Evolutionary conservation across 2,113 vertebrate genomes (phyloP).

Genomic region (Elgaria multicarinata): DNA sequence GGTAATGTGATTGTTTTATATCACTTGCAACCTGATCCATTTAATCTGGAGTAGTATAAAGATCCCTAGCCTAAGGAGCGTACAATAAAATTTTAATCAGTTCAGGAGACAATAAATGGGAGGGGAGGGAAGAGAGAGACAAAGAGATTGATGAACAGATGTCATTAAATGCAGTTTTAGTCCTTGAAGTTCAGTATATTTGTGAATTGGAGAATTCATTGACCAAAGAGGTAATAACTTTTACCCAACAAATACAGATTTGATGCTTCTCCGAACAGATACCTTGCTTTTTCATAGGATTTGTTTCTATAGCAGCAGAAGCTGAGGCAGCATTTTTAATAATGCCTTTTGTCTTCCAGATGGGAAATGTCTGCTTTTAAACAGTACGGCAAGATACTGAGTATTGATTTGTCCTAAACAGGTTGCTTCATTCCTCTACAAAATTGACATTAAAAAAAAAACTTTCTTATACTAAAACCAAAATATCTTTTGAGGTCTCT

Average conservation of each 20-base stretch:
- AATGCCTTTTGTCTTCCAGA: slow-evolving; percentile 49
- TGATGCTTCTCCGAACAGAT: not conserved
- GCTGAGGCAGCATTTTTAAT: not conserved
- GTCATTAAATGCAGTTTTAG: not conserved
- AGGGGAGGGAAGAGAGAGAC: not conserved
- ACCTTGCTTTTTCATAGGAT: not conserved
- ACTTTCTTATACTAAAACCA: not conserved
- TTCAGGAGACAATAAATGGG: not conserved
- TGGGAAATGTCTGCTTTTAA: slow-evolving; percentile 52
- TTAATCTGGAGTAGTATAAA: not conserved
- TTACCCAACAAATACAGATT: not conserved
- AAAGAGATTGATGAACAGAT: not conserved
- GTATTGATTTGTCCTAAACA: not conserved
- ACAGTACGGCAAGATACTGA: not conserved
- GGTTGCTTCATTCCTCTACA: slow-evolving; percentile 32
- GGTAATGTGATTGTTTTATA: not conserved
- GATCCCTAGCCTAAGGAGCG: not conserved
- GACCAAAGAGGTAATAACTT: slow-evolving; percentile 2
- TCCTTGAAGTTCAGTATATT: not conserved
- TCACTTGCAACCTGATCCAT: not conserved
- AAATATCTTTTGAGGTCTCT: not conserved
- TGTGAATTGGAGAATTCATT: not conserved
- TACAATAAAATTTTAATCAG: not conserved
- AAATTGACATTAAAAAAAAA: not conserved
- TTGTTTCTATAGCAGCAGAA: not conserved